Base-by-base conservation (phyloP, 1,140 invertebrate species). In the Rhizoglyphus robini region DNA sequence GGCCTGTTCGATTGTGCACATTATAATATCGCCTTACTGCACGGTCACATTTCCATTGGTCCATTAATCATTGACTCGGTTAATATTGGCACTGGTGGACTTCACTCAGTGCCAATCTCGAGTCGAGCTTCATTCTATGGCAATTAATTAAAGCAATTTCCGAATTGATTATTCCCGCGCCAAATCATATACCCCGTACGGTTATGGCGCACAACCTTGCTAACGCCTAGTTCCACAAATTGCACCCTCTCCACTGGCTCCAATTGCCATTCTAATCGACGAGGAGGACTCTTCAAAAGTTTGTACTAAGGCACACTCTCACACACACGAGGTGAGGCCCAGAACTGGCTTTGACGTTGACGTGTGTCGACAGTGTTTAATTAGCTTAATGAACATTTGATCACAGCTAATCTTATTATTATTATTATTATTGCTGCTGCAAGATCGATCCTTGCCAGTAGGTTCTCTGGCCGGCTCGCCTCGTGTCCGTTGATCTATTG, bases 311-410 rank as follows among this genome's bases (percentile, higher is more conserved):
- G 8, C 36, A 11, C 36, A 11, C 36, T 41, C 36, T 41, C 36
- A 11, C 36, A 8, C 36, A 11, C 18, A 41, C 36, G 8, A 41
- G 18, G 18, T 41, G 18, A 41, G 36, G 36, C 36, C 8, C 36
- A 8, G n/a, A n/a, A 41, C 18, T 41, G 51, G 8, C 51, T 8
- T 5, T 27, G 51, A 27, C 51, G 51, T 54, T 54, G 51, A 54
- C 51, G 31, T 54, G 15, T 25, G 41, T 54, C 23, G 51, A 54
- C 8, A 8, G 8, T 20, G 23, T 54, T 54, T 54, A 54, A 54
- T 54, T 54, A 54, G 51, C 51, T 54, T 54, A 54, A 54, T 54
- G 51, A 54, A 54, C 8, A 54, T 54, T 54, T 54, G 51, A 54
- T 54, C 51, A 54, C 51, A 54, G 51, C 51, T 54, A 54, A 54